A percentile compares a stretch with the other conserved stretches of the same genome.
phyloP scores from a whole-genome alignment of 2,797 vertebrate species.

The Antennarius maculatus region DNA sequence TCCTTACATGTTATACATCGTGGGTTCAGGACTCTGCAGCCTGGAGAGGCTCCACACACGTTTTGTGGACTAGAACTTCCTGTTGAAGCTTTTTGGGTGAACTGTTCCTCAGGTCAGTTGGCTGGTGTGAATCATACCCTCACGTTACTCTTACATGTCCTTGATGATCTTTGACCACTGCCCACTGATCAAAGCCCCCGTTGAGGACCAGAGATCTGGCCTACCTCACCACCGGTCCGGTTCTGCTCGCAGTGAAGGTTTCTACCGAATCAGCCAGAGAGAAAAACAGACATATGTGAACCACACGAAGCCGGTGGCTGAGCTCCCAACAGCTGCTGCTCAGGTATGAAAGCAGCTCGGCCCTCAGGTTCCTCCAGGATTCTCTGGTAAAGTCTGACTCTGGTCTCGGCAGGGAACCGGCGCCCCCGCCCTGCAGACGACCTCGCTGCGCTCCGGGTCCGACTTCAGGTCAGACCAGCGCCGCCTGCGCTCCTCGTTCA shows the following conservation, averaged over 20 bases:
- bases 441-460: slow-evolving; percentile 90
- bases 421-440: slow-evolving; percentile 83
- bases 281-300: slow-evolving; percentile 93
- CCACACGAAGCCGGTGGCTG: slow-evolving; percentile 75
- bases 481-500: slow-evolving; percentile 93
- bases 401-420: slow-evolving; percentile 80
- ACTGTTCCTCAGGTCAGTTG: too few species aligned
- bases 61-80: too few species aligned
- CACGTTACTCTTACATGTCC: not conserved
- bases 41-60: too few species aligned
- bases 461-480: slow-evolving; percentile 95
- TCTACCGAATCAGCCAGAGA: slow-evolving; percentile 92
- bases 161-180: slow-evolving; percentile 80
- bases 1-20: too few species aligned
- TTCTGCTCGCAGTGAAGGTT: slow-evolving; percentile 94
- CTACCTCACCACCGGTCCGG: slow-evolving; percentile 87
- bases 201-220: slow-evolving; percentile 81
- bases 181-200: slow-evolving; percentile 87
- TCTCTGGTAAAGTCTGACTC: not conserved
- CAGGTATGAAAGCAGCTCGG: slow-evolving; percentile 80
- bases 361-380: not conserved
- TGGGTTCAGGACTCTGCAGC: too few species aligned
- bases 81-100: too few species aligned
- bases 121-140: too few species aligned
- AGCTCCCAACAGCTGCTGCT: slow-evolving; percentile 81